Conservation (phyloP, 2,888 invertebrate species). For the Noctuana brunneofusca region DNA sequence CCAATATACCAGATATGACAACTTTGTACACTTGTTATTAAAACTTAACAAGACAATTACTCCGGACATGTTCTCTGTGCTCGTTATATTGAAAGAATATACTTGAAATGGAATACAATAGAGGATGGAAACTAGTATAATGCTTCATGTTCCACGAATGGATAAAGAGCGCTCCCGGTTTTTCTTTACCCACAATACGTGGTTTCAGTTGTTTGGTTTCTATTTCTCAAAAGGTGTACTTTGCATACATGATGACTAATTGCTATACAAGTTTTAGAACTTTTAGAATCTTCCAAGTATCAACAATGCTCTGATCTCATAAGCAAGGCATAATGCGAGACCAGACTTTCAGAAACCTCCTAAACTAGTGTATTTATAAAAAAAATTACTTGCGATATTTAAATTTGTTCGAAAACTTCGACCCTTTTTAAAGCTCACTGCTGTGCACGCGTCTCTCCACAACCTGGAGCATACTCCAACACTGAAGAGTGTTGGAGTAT, state of each 20-base stretch:
- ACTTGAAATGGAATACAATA: constrained; percentile 16
- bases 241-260: neutral
- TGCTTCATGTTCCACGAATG: constrained; percentile 3
- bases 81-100: constrained; percentile 21
- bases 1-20: constrained; percentile 5
- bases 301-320: too few relatives aligned
- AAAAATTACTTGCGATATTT: too few relatives aligned
- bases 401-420: too few relatives aligned
- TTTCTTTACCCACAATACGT: neutral
- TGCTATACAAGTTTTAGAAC: too few relatives aligned
- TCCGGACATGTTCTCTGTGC: constrained; percentile 10
- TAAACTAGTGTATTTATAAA: too few relatives aligned
- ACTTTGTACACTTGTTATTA: constrained; percentile 9
- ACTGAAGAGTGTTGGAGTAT: too few relatives aligned
- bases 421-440: too few relatives aligned
- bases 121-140: neutral
- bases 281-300: too few relatives aligned
- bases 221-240: neutral
- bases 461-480: too few relatives aligned
- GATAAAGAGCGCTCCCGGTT: neutral
- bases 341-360: too few relatives aligned
- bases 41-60: constrained; percentile 22
- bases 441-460: too few relatives aligned
- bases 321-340: too few relatives aligned
- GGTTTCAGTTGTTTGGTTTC: neutral